Conservation (phyloP, 1,140 invertebrate species). For the Drosophila takahashii region DNA sequence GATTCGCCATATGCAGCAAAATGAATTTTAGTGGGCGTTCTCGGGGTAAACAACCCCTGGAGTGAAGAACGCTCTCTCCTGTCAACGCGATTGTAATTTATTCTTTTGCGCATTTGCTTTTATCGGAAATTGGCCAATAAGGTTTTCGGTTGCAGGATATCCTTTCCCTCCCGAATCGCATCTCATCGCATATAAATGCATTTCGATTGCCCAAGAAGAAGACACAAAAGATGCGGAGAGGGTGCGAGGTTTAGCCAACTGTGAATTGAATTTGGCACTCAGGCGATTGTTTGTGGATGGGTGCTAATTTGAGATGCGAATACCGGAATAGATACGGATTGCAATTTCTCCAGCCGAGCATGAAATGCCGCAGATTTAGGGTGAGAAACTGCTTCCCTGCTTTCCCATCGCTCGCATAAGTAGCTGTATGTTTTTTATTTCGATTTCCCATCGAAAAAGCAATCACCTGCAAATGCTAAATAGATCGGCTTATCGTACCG, state of each 20-base stretch:
- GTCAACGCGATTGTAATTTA: slow-evolving; percentile 75
- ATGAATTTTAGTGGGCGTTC: slow-evolving; percentile 60
- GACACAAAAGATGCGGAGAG: slow-evolving; percentile 17
- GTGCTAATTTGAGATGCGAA: slow-evolving; percentile 44
- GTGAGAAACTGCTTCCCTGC: slow-evolving; percentile 26
- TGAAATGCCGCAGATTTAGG: slow-evolving; percentile 29
- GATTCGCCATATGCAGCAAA: slow-evolving; percentile 24
- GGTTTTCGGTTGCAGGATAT: slow-evolving; percentile 66
- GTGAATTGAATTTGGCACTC: slow-evolving; percentile 56
- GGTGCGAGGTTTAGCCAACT: slow-evolving; percentile 63
- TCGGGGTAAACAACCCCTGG: slow-evolving; percentile 55
- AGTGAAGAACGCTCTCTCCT: slow-evolving; percentile 27
- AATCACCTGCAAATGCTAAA: slow-evolving; percentile 51
- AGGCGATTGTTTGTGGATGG: slow-evolving; percentile 31
- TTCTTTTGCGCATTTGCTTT: slow-evolving; percentile 61
- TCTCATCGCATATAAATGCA: slow-evolving; percentile 34
- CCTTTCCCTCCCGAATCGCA: slow-evolving; percentile 41
- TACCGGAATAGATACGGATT: slow-evolving; percentile 36
- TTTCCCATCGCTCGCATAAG: slow-evolving; percentile 22
- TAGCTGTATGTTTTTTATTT: slow-evolving; percentile 2
- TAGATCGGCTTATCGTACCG: slow-evolving; percentile 49
- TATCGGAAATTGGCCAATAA: slow-evolving; percentile 64
- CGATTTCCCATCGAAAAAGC: slow-evolving; percentile 15
- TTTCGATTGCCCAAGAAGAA: slow-evolving; percentile 48
- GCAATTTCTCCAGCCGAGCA: slow-evolving; percentile 40